Evolutionary conservation across 2,888 invertebrate genomes (phyloP), one percentile per base, ranked within the genome.

Genomic region (Trilocha varians): DNA sequence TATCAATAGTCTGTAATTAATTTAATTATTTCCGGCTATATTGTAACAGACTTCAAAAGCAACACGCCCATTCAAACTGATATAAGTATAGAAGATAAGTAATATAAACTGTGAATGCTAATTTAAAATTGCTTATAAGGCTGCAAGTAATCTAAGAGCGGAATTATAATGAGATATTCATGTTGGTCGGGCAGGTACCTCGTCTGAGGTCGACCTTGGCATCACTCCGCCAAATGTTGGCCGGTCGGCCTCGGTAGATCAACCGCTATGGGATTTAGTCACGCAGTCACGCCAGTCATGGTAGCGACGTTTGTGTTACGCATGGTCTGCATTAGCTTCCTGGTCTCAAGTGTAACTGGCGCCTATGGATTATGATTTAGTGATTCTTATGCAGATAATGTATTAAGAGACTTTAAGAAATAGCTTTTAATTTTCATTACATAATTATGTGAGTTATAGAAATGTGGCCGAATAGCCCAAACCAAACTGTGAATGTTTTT

Each of bases 241-340:
- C 63, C 63, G 55, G 63, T 53, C 69, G 77, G 68, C 82, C 82
- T 82, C 79, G 80, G 58, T 49, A 62, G 59, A 57, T 59, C 57
- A 59, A 60, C 60, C 59, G 56, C 65, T 67, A 79, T 78, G 75
- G 68, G 59, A 56, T 71, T 76, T 72, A 70, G 78, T 72, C 79
- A 80, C 78, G 80, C 73, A 70, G 78, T 72, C 79, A 80, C 78
- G 80, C 73, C 55, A 66, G 49, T 65, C 57, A 54, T 58, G 54
- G 55, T 55, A 60, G 25, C 25, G 25, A 25, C 25, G 25, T 11
- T 25, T 9, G 5, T 11, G 25, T 11, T 25, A 25, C 25, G 25
- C 25, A 4, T 25, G 11, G 6, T 25, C 8, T 25, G 25, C 11
- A 25, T 25, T 11, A 11, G 11, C 25, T 25, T 25, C 25, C 25